Evolutionary conservation across 2,797 vertebrate species (phyloP), one percentile per base, ranked within the genome.

Genomic region (Diglossa cyanea): DNA sequence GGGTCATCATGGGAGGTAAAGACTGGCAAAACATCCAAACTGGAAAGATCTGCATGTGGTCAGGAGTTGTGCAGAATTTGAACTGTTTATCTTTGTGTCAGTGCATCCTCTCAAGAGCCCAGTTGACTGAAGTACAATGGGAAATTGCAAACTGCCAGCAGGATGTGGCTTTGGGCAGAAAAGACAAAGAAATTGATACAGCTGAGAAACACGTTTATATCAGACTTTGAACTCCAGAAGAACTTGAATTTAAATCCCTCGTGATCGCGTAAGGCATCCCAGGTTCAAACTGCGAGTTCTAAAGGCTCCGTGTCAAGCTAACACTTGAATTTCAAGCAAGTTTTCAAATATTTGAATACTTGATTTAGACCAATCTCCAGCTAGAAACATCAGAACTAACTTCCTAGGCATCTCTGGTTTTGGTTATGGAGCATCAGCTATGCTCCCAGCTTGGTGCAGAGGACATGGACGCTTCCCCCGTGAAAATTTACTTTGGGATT

Each of bases 181-280:
- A 40, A 55, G 17, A 28, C 19, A 35, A 35, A 6, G 26, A 51
- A 23, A 60, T 2, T 21, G 16, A 18, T 21, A 42, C 10, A 58
- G 18, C 3, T 75, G 7, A 6, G 42, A 47, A 75, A 30, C 4
- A 1, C 0, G 0, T 39, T 66, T 26, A 17, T 55, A 5, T 13
- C 20, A 54, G 39, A 66, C 51, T 53, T 18, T 31, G 28, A 80
- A 35, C 7, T 62, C 19, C 28, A 74, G 28, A 40, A 53, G 37
- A 55, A 39, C 4, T 51, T 35, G 13, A 25, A 44, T 85, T 57
- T 61, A 48, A 63, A 11, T 17, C 62, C 9, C 3, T 26, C 30
- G 47, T 35, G 31, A 68, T 39, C 14, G 14, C 9, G 4, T 6
- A 28, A 79, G 24, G 8, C 11, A 66, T 40, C 44, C 19, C 28